A percentile compares a stretch with the other conserved stretches of the same genome.
Conservation (phyloP, 64 coral and sea anemone genomes). For the Astreopora myriophthalma region DNA sequence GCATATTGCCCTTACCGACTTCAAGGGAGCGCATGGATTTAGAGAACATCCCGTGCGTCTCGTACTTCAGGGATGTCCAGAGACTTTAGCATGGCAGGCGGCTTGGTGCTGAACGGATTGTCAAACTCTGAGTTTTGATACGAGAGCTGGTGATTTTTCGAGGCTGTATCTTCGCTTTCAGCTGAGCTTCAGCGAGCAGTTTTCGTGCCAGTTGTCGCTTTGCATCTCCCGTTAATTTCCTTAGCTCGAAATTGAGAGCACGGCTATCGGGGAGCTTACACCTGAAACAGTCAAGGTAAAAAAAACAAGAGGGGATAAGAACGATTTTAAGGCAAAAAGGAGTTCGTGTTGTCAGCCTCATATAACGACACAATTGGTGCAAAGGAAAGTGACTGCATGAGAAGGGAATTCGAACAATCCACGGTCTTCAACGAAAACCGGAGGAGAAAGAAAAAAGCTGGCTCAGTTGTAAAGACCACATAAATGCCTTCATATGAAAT, state of each 20-base stretch:
- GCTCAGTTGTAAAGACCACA: too few relatives aligned
- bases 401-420: too few relatives aligned
- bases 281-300: slow-evolving; percentile 16
- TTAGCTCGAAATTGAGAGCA: slow-evolving; percentile 53
- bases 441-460: too few relatives aligned
- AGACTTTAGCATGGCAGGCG: slow-evolving; percentile 51
- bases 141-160: neutral
- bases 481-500: too few relatives aligned
- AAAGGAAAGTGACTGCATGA: too few relatives aligned
- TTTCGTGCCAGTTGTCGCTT: slow-evolving; percentile 35
- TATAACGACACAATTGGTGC: too few relatives aligned
- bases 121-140: slow-evolving; percentile 81
- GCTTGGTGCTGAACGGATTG: slow-evolving; percentile 78
- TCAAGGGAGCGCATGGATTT: slow-evolving; percentile 40
- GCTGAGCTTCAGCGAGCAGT: slow-evolving; percentile 50
- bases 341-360: neutral
- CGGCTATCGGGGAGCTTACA: slow-evolving; percentile 28
- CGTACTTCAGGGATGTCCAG: slow-evolving; percentile 27
- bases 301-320: neutral
- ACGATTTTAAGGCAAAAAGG: neutral
- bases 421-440: too few relatives aligned
- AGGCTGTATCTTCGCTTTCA: neutral
- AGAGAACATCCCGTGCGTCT: slow-evolving; percentile 61
- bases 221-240: slow-evolving; percentile 53
- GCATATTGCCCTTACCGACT: slow-evolving; percentile 13